Evolutionary conservation across 2,888 invertebrate genomes (phyloP), one percentile per base, ranked within the genome.

Genomic region (Sminthurinus aureus): DNA sequence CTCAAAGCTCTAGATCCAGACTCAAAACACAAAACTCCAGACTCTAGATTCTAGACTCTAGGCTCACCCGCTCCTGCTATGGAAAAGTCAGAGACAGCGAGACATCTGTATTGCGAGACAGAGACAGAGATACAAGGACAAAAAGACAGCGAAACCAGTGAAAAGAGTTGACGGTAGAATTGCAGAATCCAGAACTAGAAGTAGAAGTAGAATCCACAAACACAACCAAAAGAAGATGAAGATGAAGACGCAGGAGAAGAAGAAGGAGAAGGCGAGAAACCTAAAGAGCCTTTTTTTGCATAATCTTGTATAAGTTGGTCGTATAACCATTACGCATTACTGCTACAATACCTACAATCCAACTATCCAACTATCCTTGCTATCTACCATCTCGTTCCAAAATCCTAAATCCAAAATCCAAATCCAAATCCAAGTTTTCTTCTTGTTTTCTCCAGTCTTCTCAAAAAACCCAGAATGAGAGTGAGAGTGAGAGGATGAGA

Each of bases 271-370:
- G 26, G 71, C 20, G 24, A 71, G 58, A 58, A 58, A 58, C 58
- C 58, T 18, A 58, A 71, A 24, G 26, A 24, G 24, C 13, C 24
- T 26, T 24, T 71, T 71, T 71, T 71, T 71, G 71, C 71, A 71
- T 71, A 71, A 71, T 71, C 24, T 71, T 24, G 24, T 71, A 24
- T 22, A 71, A 71, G 69, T 58, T 58, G 58, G 58, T 58, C 58
- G 58, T 58, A 13, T 58, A 58, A 58, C 58, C 18, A 58, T 58
- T 58, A 58, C 58, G 58, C 58, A 11, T 6, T 58, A 38, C 38
- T 38, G 38, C 1, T 38, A 38, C 38, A 38, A 38, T 38, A 58
- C 58, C 58, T 58, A n/a, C n/a, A n/a, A n/a, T n/a, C n/a, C n/a
- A n/a, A n/a, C n/a, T n/a, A n/a, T n/a, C n/a, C n/a, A n/a, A n/a